Evolutionary conservation across 2,113 vertebrate genomes (phyloP).

Genomic region (Equus przewalskii): DNA sequence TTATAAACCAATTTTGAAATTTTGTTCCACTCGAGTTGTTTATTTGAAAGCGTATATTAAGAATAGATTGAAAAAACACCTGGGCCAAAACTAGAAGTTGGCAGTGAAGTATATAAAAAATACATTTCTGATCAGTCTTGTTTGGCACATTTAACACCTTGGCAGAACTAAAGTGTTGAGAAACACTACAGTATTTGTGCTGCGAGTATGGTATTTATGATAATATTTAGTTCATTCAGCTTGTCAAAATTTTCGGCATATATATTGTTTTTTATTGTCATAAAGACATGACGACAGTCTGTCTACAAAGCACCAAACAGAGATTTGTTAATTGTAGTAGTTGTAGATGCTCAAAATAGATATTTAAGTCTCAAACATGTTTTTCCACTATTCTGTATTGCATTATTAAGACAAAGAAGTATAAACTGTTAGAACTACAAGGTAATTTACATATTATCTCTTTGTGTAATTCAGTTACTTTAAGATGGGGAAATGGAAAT

Average conservation of each 20-base stretch:
- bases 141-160: conserved; percentile 51
- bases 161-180: background rate
- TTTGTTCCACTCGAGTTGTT: background rate
- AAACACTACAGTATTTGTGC: background rate
- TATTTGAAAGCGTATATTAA: conserved; percentile 42
- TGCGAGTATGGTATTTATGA: background rate
- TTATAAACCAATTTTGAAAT: conserved; percentile 36
- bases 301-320: conserved; percentile 24
- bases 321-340: background rate
- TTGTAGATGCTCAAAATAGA: conserved; percentile 23
- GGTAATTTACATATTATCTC: background rate
- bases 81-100: background rate
- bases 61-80: background rate
- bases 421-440: background rate
- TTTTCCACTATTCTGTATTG: background rate
- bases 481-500: background rate
- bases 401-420: background rate
- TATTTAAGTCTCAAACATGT: background rate
- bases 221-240: conserved; percentile 23
- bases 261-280: conserved; percentile 33
- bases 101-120: background rate
- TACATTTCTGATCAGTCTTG: background rate
- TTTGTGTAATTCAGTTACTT: conserved; percentile 20
- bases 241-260: background rate
- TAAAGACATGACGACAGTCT: background rate